A percentile compares a stretch with the other conserved stretches of the same genome.
phyloP scores from a whole-genome alignment of 2,113 vertebrate species.

The Brienomyrus longianalis region DNA sequence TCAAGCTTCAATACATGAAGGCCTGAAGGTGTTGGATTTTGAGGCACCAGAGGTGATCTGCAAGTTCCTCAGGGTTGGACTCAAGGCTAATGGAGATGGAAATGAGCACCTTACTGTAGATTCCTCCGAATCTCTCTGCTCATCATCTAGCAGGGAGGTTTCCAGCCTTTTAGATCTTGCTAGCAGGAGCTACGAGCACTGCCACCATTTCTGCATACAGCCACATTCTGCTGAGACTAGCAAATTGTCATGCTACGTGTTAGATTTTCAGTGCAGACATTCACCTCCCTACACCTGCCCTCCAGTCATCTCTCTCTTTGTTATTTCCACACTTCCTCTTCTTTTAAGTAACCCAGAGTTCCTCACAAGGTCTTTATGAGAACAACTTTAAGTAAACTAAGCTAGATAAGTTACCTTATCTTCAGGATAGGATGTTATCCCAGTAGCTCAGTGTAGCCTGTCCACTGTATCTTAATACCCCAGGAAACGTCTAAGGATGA shows the following conservation, averaged over 20 bases:
- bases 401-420: neutral
- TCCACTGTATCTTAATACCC: neutral
- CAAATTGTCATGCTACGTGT: neutral
- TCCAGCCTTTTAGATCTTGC: neutral
- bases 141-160: neutral
- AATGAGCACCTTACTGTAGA: neutral
- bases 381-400: neutral
- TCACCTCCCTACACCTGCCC: neutral
- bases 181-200: neutral
- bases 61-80: neutral
- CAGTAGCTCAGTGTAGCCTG: neutral
- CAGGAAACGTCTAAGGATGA: neutral
- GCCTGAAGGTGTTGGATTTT: neutral
- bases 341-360: neutral
- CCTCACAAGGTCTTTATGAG: neutral
- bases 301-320: neutral
- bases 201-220: neutral
- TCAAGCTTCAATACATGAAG: neutral
- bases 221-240: neutral
- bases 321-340: neutral
- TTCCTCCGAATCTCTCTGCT: neutral
- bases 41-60: neutral
- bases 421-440: neutral
- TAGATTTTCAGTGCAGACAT: neutral
- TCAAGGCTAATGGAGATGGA: neutral